A percentile compares a stretch with the other conserved stretches of the same genome.
These are phyloP conservation scores for Lasioglossum malachurum DNA, from an alignment of 2,888 invertebrate genomes.

Conservation along the genomic window DNA sequence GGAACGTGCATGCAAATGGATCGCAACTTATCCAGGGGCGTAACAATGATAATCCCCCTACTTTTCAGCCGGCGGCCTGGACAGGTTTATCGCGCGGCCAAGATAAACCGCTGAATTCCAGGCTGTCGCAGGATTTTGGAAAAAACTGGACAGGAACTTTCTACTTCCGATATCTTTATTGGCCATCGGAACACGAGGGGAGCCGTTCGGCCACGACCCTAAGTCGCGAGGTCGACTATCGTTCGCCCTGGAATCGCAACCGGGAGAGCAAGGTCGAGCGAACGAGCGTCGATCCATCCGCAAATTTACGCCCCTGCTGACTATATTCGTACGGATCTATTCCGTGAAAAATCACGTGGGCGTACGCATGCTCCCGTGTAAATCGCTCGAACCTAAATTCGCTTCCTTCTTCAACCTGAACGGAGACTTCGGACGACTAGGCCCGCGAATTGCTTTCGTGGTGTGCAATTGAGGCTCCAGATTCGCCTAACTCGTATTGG, in stretches of 20 bases:
- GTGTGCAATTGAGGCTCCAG: neutral
- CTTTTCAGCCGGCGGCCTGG: neutral
- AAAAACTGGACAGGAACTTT: slow-evolving; percentile 17
- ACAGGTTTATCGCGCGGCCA: slow-evolving; percentile 2
- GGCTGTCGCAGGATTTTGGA: neutral
- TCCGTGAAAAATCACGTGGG: slow-evolving; percentile 15
- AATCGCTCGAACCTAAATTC: slow-evolving; percentile 3
- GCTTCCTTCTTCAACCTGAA: slow-evolving; percentile 16
- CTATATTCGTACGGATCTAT: neutral
- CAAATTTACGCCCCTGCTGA: slow-evolving; percentile 50
- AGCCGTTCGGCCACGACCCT: neutral
- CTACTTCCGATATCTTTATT: slow-evolving; percentile 20
- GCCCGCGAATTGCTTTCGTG: neutral
- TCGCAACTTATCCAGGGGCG: slow-evolving; percentile 57
- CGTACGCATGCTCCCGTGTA: slow-evolving; percentile 20
- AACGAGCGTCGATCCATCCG: slow-evolving; percentile 7
- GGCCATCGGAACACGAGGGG: neutral
- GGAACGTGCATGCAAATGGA: slow-evolving; percentile 57
- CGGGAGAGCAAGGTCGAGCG: neutral
- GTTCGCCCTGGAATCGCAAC: neutral
- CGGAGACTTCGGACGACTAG: slow-evolving; percentile 41
- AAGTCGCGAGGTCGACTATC: neutral
- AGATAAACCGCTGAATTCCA: slow-evolving; percentile 7
- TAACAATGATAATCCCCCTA: slow-evolving; percentile 48
- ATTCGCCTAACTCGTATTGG: neutral